Evolutionary conservation across 1,140 invertebrate genomes (phyloP), one percentile per base, ranked within the genome.

Genomic region (Diorhabda carinulata): DNA sequence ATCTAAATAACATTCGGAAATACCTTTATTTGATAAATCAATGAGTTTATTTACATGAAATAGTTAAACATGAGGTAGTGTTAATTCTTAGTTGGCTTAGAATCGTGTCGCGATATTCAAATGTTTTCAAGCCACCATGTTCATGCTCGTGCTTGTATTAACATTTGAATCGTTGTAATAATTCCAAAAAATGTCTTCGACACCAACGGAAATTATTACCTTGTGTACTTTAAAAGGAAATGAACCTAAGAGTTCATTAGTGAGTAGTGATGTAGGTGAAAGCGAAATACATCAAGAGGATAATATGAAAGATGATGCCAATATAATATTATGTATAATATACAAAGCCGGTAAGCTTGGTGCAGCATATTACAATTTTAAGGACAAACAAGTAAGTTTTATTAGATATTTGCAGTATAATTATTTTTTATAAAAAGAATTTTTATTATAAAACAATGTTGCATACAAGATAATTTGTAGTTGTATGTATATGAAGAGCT

Each of bases 281-380:
- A 8, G 25, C 7, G 10, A 57, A 57, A n/a, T 42, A 5, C 40
- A 65, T 41, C 6, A 63, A 44, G 42, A n/a, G 6, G 43, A 47
- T 45, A 56, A 7, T 66, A 59, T 62, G 5, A 6, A 10, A 45
- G 52, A 61, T 42, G 68, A 70, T 8, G 43, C 70, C 40, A 61
- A 47, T 8, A 71, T 71, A 43, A 77, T 87, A 57, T 74, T 86
- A 66, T 80, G 81, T 63, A 78, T 83, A 3, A 78, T 82, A 68
- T 83, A 82, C 76, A 78, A 82, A 70, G 79, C 81, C 43, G 84
- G 84, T 45, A 83, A 84, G 76, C 75, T 92, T 25, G 90, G 89
- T 47, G 87, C 88, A 8, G 88, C 90, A 0, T 89, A 87, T 77
- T 93, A 90, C 79, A 87, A 88, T 72, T 77, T 88, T n/a, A 80